Evolutionary conservation across 2,113 vertebrate species (phyloP).

Genomic region (Rhinopithecus roxellana): DNA sequence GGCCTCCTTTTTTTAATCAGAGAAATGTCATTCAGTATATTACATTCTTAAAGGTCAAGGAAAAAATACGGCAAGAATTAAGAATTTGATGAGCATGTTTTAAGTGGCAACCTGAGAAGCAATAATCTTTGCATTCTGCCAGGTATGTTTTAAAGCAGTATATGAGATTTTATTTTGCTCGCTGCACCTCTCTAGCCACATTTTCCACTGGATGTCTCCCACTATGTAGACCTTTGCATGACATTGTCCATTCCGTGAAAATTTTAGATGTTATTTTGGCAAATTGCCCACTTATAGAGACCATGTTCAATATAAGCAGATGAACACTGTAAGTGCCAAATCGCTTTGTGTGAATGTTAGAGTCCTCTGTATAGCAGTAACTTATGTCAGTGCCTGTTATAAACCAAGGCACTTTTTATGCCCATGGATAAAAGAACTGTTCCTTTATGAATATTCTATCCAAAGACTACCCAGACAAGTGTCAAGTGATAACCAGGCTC

Average conservation of each 20-base stretch:
- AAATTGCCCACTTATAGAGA: not conserved
- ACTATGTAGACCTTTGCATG: not conserved
- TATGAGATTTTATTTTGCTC: not conserved
- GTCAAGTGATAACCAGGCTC: constrained; percentile 4
- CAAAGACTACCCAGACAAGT: not conserved
- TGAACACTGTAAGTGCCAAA: not conserved
- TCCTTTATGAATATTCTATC: constrained; percentile 7
- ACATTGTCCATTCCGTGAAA: not conserved
- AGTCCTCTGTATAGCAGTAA: not conserved
- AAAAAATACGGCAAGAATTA: not conserved
- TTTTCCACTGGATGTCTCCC: not conserved
- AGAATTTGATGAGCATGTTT: not conserved
- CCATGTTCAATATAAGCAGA: not conserved
- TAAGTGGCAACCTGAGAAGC: not conserved
- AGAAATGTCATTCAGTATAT: constrained; percentile 5
- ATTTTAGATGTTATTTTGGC: not conserved
- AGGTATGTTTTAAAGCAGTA: not conserved
- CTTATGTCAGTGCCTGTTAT: not conserved
- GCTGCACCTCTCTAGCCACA: not conserved
- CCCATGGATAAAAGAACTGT: constrained; percentile 40
- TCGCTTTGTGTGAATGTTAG: not conserved
- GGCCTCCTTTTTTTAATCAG: not conserved
- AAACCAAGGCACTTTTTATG: not conserved
- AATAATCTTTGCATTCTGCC: not conserved
- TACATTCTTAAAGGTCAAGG: not conserved